These are phyloP conservation scores for Calameuta idolon DNA, from an alignment of 2,888 invertebrate species.

Conservation along the genomic window DNA sequence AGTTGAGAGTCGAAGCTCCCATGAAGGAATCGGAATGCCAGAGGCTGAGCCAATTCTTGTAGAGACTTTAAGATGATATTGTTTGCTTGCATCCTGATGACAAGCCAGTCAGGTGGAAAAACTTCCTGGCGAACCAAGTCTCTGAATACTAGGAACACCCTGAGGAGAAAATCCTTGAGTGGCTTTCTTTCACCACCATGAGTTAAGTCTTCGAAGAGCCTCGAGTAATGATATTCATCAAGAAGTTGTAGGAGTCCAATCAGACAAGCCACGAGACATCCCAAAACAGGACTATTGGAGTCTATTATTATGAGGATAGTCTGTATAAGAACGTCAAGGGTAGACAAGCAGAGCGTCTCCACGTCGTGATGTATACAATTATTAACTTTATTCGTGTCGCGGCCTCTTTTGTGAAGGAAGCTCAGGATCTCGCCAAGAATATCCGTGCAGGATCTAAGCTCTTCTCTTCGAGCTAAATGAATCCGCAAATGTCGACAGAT, in stretches of 20 bases:
- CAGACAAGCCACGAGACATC: constrained; percentile 88
- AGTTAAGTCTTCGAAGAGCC: constrained; percentile 85
- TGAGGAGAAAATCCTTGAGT: constrained; percentile 86
- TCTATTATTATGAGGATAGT: constrained; percentile 86
- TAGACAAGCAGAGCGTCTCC: constrained; percentile 83
- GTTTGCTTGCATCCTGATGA: constrained; percentile 89
- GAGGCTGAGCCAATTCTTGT: constrained; percentile 88
- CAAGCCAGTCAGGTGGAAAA: constrained; percentile 91
- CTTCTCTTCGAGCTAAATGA: constrained; percentile 85
- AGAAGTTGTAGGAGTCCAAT: constrained; percentile 87
- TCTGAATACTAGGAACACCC: constrained; percentile 83
- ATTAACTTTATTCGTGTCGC: constrained; percentile 71
- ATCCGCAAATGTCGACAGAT: constrained; percentile 88
- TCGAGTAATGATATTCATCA: constrained; percentile 88
- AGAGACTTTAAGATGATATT: constrained; percentile 86
- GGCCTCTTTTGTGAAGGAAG: constrained; percentile 71
- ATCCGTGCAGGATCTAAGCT: constrained; percentile 85
- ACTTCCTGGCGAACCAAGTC: constrained; percentile 83
- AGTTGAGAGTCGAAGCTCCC: constrained; percentile 71
- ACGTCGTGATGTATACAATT: constrained; percentile 81
- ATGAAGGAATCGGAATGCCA: constrained; percentile 85
- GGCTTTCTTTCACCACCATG: constrained; percentile 78
- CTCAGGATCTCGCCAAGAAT: constrained; percentile 88
- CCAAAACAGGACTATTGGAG: constrained; percentile 79
- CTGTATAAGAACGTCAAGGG: constrained; percentile 87